Evolutionary conservation across 2,113 vertebrate species (phyloP), one percentile per base, ranked within the genome.

Genomic region (Strigops habroptila): DNA sequence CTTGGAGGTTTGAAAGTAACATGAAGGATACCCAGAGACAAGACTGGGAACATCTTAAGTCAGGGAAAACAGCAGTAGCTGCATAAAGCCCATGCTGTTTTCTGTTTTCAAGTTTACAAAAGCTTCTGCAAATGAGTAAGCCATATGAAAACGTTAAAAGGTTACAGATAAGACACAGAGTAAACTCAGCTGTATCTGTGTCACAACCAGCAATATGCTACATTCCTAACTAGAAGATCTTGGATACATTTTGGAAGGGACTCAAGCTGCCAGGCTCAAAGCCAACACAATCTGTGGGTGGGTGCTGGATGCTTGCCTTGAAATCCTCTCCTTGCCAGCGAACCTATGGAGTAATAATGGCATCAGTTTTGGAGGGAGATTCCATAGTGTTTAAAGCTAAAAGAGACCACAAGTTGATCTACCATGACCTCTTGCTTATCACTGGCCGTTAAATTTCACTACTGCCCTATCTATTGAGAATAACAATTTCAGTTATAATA

Each of bases 271-370:
- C 77, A 69, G 97, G 96, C 96, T 95, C 46, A 6, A 68, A 93
- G 96, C 98, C 98, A 97, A 94, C 82, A 96, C 60, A 92, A 86
- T 92, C 96, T 53, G 97, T 97, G 97, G 96, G 96, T 84, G 96
- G 73, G 86, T 93, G 95, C 53, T 97, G 97, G 92, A 97, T 85
- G 30, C 14, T 43, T 95, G 95, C 95, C 96, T 87, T 74, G 63
- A 87, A 93, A 78, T 52, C n/a, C 33, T 64, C 82, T 90, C 76
- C 77, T 82, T 91, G 95, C 93, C 96, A 97, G 96, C 49, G 83
- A 95, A 91, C 64, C 92, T 93, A 86, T 95, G 84, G 96, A 84
- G 80, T 81, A 84, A 94, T 90, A 74, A 90, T 49, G 91, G 93
- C 76, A 92, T 33, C 78, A 12, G 90, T 91, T 87, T 62, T 68